Conservation (phyloP, 1,140 invertebrate species). For the Armadillidium nasatum region DNA sequence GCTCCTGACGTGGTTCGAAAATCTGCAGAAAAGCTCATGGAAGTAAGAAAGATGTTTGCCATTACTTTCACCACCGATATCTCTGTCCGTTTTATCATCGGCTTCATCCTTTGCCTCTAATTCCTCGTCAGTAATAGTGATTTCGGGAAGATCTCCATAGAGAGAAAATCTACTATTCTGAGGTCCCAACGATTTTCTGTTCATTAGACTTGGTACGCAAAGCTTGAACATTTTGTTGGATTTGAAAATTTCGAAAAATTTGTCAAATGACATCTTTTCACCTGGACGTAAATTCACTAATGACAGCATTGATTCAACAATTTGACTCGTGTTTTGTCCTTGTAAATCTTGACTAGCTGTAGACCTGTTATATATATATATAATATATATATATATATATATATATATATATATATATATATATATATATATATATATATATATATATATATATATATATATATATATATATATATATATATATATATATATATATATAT, state of each 20-base stretch:
- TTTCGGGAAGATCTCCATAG: neutral
- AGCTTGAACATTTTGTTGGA: neutral
- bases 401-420: too few relatives aligned
- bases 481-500: too few relatives aligned
- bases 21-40: neutral
- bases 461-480: too few relatives aligned
- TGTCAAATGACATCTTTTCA: constrained; percentile 17
- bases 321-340: constrained; percentile 1
- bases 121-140: constrained; percentile 18
- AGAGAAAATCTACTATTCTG: constrained; percentile 19
- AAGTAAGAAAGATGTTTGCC: neutral
- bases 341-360: constrained; percentile 21
- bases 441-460: too few relatives aligned
- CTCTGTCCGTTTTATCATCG: constrained; percentile 1
- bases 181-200: neutral
- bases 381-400: too few relatives aligned
- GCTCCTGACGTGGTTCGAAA: constrained; percentile 41
- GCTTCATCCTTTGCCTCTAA: constrained; percentile 14
- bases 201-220: neutral
- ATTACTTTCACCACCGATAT: neutral
- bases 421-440: too few relatives aligned
- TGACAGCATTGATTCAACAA: neutral
- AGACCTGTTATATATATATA: neutral
- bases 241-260: constrained; percentile 19
- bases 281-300: neutral